Evolutionary conservation across 35 echinoderm and acorn worm species (phyloP), one percentile per base, ranked within the genome.

Genomic region (Acanthaster planci): DNA sequence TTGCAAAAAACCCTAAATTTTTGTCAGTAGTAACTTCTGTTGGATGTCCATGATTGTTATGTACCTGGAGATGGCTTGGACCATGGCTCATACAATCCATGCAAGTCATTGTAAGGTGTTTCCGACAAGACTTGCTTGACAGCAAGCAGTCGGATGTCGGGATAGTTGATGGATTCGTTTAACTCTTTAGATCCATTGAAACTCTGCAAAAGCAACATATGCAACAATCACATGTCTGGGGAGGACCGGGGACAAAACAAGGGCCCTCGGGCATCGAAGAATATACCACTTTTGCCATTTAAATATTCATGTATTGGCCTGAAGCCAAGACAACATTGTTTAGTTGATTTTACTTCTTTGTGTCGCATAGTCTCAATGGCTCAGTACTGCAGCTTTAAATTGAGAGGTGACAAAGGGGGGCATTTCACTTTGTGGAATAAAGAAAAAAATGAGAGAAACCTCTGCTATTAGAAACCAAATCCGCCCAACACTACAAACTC

Each of bases 171-270:
- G 0, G 95, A 93, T 38, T 87, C 75, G 0, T 37, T 72, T 39
- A 93, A 57, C 19, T 86, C 94, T 79, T 92, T 84, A 6, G 84
- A 83, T 37, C 82, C 91, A 84, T 97, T 97, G 76, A 97, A 87
- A 52, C 80, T 84, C 94, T 92, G 84, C 21, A 23, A 52, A 19
- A 8, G 19, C n/a, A 79, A 79, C 30, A 42, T 15, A 21, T 15
- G 32, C 22, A 7, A 35, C 5, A 4, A 68, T 68, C 60, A 23
- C n/a, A 35, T 35, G 32, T 7, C 4, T 27, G 60, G 17, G 7
- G 60, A 35, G 17, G 8, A 27, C n/a, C 60, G 4, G 3, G n/a
- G 17, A 67, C 3, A 67, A 67, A 67, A 27, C 4, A 7, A 5
- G 17, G 5, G 18, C 60, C 4, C n/a, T 35, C 60, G 7, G 32